Base-by-base conservation (phyloP, 2,888 invertebrate genomes). In the Schizotus pectinicornis region DNA sequence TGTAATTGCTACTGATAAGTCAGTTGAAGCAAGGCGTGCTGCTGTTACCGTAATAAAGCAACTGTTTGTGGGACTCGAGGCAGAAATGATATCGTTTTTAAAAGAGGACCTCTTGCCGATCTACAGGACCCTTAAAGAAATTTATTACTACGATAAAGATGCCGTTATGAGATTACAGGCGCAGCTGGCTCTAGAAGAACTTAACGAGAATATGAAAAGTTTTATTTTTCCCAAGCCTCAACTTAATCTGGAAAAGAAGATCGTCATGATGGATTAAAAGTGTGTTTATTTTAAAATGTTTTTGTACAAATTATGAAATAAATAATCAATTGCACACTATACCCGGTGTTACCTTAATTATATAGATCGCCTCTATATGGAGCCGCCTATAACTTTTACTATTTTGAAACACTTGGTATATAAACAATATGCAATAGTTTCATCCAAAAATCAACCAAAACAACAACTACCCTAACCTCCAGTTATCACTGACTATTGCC, bases 31-130 rank as follows among this genome's bases (percentile, higher is more conserved):
- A 34, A 82, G 92, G 48, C 83, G 92, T 70, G 92, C 93, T 3
- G 91, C 91, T 3, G 88, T 91, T 8, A 83, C 92, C 78, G 87
- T 92, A n/a, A 82, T 91, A 61, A 84, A 88, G 35, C 84, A 89
- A 67, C 77, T 94, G 45, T 80, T 94, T 37, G 86, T 86, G 71
- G 94, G 94, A 6, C 80, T 92, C 7, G 90, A 89, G 32, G 85
- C 82, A 68, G 88, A 91, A 64, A 84, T 86, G 13, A 79, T 93
- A 33, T 76, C 85, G 53, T 82, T 88, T 66, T 79, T 94, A 35
- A 87, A 87, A 68, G 85, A 85, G 14, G 84, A 88, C 54, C 78
- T 93, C 47, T 79, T 86, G 3, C 86, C 88, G 1, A 78, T 94
- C 60, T 93, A 93, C 73, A 83, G 87, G 67, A 84, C 85, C 2